phyloP scores from a whole-genome alignment of 1,140 invertebrate genomes.

The Agrilus planipennis region DNA sequence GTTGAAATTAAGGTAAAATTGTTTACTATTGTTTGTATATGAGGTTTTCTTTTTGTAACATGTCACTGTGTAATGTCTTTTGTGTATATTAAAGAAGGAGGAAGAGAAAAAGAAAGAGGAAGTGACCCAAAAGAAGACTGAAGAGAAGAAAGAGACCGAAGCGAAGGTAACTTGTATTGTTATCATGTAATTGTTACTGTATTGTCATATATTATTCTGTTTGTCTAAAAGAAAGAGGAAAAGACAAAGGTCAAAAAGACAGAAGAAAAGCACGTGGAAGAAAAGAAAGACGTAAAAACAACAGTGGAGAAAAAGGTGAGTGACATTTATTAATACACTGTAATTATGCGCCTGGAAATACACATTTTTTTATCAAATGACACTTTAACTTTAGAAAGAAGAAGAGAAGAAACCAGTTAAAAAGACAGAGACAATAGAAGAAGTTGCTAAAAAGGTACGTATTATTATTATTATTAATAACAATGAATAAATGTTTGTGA shows the following conservation, averaged over 20 bases:
- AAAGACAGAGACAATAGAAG: conserved; percentile 37
- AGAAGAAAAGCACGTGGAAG: conserved; percentile 34
- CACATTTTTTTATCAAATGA: conserved; percentile 2
- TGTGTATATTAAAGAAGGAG: too few species aligned
- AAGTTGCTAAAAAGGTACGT: conserved; percentile 26
- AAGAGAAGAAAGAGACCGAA: conserved; percentile 35
- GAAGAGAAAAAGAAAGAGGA: conserved; percentile 27
- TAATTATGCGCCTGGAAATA: too few species aligned
- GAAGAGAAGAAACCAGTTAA: conserved; percentile 37
- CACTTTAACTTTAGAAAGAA: conserved; percentile 25
- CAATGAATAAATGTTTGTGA: not conserved
- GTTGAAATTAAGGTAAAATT: conserved; percentile 33
- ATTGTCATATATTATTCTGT: conserved; percentile 30
- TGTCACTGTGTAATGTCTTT: too few species aligned
- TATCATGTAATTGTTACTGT: not conserved
- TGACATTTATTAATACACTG: too few species aligned
- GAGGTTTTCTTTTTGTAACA: too few species aligned
- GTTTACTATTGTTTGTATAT: too few species aligned
- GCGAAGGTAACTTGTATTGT: not conserved
- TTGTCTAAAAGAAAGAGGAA: too few species aligned
- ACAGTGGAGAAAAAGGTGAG: too few species aligned
- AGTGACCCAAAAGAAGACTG: conserved; percentile 28
- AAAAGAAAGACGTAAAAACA: conserved; percentile 17
- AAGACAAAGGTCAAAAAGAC: too few species aligned
- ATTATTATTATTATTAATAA: not conserved